phyloP scores from a whole-genome alignment of 2,797 vertebrate species.

The Falco peregrinus region DNA sequence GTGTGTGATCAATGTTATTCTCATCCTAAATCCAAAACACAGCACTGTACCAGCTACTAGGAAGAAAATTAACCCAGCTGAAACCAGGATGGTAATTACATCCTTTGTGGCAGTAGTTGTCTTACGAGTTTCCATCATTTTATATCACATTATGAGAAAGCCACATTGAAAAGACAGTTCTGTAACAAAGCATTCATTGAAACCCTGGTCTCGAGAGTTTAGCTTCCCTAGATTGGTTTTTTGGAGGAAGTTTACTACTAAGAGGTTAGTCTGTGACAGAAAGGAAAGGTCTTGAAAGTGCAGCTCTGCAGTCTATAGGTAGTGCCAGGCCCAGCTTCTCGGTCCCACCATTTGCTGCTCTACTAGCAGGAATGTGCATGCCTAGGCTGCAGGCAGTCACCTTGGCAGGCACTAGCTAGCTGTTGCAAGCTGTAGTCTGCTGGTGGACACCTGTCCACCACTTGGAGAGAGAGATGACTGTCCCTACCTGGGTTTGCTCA shows the following conservation, averaged over 20 bases:
- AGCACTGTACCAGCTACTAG: not conserved
- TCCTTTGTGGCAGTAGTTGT: not conserved
- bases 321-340: not conserved
- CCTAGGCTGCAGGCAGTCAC: not conserved
- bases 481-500: not conserved
- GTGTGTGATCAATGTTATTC: not conserved
- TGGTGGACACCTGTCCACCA: not conserved
- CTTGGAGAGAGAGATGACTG: not conserved
- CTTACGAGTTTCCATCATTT: not conserved
- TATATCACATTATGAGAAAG: not conserved
- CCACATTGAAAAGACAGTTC: not conserved
- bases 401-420: not conserved
- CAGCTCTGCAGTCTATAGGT: not conserved
- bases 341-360: accelerated
- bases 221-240: not conserved
- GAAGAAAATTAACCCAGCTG: not conserved
- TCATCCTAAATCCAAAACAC: not conserved
- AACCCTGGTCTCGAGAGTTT: not conserved
- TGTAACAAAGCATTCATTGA: not conserved
- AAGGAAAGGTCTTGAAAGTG: not conserved
- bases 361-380: not conserved
- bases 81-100: not conserved
- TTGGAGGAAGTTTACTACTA: not conserved
- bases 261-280: not conserved
- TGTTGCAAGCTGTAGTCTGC: not conserved